Evolutionary conservation across 1,140 invertebrate genomes (phyloP).

Genomic region (Leptopilina clavipes): DNA sequence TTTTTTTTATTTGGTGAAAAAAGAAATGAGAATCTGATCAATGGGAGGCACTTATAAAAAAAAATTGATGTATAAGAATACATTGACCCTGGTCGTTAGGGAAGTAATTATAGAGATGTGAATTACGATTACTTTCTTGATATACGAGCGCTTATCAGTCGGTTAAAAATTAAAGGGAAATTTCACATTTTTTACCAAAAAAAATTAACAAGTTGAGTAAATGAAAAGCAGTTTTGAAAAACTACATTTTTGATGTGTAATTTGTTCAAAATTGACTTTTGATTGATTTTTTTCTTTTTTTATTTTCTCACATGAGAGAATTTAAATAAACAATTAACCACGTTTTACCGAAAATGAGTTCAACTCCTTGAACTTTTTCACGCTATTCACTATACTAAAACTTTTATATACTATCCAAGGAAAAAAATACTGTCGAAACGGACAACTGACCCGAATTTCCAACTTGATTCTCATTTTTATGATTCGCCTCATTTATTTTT

Average conservation of each 20-base stretch:
- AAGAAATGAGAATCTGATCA: not conserved
- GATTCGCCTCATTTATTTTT: not conserved
- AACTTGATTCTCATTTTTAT: not conserved
- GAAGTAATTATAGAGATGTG: not conserved
- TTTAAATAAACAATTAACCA: no score
- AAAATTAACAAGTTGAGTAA: no score
- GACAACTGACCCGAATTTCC: conserved; percentile 6
- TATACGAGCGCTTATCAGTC: not conserved
- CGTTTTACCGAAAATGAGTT: not conserved
- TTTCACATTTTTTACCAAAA: no score
- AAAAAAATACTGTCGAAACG: not conserved
- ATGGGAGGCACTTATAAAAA: not conserved
- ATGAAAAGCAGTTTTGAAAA: no score
- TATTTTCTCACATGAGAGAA: no score
- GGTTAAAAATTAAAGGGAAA: no score
- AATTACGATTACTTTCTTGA: not conserved
- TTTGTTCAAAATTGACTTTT: no score
- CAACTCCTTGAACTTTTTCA: not conserved
- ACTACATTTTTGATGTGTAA: no score
- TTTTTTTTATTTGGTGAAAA: not conserved
- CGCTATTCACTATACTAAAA: not conserved
- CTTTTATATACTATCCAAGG: not conserved
- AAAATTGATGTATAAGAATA: not conserved
- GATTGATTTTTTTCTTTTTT: no score
- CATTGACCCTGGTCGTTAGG: not conserved